Evolutionary conservation across 2,797 vertebrate species (phyloP).

Genomic region (Holocentrus rufus): DNA sequence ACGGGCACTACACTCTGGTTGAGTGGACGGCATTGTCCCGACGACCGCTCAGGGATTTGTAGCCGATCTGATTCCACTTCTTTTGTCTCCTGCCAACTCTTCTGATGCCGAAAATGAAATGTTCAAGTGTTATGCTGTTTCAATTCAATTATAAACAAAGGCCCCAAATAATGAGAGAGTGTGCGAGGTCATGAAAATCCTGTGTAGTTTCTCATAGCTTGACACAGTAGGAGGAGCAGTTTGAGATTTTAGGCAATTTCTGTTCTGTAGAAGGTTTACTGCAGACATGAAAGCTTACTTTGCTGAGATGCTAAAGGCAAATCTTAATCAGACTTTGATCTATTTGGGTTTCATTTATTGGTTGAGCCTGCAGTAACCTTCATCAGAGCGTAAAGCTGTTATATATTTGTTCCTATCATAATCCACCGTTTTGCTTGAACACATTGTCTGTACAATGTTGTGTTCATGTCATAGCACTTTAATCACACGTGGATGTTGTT

Average conservation of each 20-base stretch:
- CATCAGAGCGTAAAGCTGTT: neutral
- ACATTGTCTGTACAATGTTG: too few relatives aligned
- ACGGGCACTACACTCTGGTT: conserved; percentile 8
- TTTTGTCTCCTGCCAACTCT: conserved; percentile 15
- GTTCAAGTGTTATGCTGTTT: neutral
- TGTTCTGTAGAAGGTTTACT: neutral
- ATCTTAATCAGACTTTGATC: neutral
- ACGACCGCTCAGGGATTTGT: conserved; percentile 8
- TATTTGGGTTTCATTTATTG: neutral
- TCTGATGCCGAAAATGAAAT: neutral
- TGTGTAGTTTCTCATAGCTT: neutral
- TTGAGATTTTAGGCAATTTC: neutral
- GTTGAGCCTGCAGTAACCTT: too few relatives aligned
- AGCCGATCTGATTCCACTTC: conserved; percentile 24
- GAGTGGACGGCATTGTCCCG: conserved; percentile 35
- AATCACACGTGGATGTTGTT: neutral
- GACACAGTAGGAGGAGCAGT: neutral
- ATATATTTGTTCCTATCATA: neutral
- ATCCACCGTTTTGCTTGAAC: too few relatives aligned
- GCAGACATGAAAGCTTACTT: neutral
- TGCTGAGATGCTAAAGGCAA: neutral
- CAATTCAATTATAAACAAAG: neutral
- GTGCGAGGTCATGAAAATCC: neutral
- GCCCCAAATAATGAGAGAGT: neutral
- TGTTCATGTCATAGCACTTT: neutral